Base-by-base conservation (phyloP, 2,113 vertebrate species). In the Phrynosoma blainvillii region DNA sequence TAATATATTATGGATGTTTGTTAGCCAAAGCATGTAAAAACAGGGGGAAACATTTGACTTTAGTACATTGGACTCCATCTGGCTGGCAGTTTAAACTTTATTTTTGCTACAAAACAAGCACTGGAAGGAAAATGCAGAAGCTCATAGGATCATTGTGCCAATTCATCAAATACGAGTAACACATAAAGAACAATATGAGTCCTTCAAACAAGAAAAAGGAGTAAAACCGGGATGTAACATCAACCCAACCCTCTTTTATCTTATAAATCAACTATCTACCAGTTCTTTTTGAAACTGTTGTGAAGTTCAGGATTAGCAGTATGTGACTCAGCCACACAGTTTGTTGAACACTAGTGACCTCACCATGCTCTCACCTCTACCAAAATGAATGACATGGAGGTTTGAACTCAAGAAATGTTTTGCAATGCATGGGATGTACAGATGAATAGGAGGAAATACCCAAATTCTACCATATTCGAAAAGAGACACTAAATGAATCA, bases 171-270 rank as follows among this genome's bases (percentile, higher is more conserved):
- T 83, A 59, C 68, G 40, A 83, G 42, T 54, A 88, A 84, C 47
- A 77, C 5, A 77, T 40, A 78, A 40, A 56, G 81, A 88, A 88
- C 59, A 36, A 87, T 70, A 52, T 65, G 27, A 88, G 47, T 10
- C 62, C 59, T 82, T 88, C 74, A 88, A 88, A 88, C 87, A 84
- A 84, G 87, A 88, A 88, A 88, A 88, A 84, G 87, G 81, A 88
- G 87, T 88, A 88, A 88, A 88, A 88, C 87, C 74, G 1, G 87
- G 81, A 84, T 70, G 81, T 27, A 84, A 78, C 32, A 56, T 88
- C 80, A 84, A 77, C 87, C 87, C 87, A 77, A 78, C 87, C 87
- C 87, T 84, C 81, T 88, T 84, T 88, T 88, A 88, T 88, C 81
- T 78, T 70, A 88, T 78, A 88, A 88, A 88, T 88, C 87, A 88